Conservation (phyloP, 2,797 vertebrate genomes). For the Amblyraja radiata region DNA sequence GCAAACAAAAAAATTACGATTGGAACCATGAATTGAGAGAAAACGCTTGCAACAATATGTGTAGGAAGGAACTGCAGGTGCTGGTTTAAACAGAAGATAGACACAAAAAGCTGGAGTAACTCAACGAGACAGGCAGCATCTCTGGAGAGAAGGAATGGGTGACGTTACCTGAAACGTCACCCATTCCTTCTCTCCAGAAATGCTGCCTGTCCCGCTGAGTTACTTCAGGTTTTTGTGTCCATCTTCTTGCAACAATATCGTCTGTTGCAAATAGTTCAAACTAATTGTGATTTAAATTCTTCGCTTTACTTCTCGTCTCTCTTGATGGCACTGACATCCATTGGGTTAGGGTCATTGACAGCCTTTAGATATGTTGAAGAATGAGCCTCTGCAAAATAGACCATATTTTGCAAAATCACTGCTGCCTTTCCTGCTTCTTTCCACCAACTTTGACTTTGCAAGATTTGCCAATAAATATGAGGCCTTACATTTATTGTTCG, state of each 20-base stretch:
- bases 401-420: not conserved
- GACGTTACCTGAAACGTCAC: too few species aligned
- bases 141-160: too few species aligned
- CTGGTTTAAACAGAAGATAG: too few species aligned
- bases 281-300: not conserved
- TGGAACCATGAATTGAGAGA: not conserved
- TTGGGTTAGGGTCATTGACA: not conserved
- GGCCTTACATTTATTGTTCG: not conserved
- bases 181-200: too few species aligned
- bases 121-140: too few species aligned
- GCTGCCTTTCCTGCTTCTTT: not conserved
- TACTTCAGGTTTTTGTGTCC: too few species aligned
- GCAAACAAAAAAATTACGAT: not conserved
- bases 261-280: not conserved
- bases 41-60: not conserved
- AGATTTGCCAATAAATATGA: not conserved
- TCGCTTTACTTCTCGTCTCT: not conserved
- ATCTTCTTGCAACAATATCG: not conserved
- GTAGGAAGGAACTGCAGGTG: too few species aligned
- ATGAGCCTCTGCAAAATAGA: not conserved
- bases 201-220: too few species aligned
- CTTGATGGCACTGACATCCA: not conserved
- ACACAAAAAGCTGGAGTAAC: too few species aligned
- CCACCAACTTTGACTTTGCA: not conserved
- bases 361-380: not conserved